Evolutionary conservation across 2,888 invertebrate genomes (phyloP).

Genomic region (Chydorus sphaericus): DNA sequence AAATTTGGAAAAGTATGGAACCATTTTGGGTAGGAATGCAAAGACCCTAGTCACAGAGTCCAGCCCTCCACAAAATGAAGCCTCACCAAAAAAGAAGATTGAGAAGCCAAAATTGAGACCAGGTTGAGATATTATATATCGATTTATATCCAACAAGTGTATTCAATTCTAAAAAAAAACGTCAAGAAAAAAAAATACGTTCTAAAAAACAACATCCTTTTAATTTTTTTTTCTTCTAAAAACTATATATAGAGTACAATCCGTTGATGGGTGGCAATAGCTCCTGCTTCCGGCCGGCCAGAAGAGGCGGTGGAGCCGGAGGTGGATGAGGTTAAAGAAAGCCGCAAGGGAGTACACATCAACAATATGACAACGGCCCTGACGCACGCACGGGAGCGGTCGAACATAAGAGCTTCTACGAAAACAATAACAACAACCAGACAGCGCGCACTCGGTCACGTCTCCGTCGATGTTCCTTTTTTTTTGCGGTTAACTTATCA

Average conservation of each 20-base stretch:
- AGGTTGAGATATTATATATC: background rate
- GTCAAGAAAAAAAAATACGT: background rate
- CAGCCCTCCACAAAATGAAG: background rate
- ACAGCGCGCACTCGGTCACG: no score
- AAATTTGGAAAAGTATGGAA: slow-evolving; percentile 8
- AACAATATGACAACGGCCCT: background rate
- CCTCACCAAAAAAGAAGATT: slow-evolving; percentile 7
- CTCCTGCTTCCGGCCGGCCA: slow-evolving; percentile 10
- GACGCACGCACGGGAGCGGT: background rate
- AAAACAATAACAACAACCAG: no score
- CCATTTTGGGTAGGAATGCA: slow-evolving; percentile 3
- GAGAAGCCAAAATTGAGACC: slow-evolving; percentile 9
- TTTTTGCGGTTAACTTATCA: background rate
- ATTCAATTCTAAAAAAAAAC: background rate
- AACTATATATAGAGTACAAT: slow-evolving; percentile 11
- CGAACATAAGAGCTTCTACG: background rate
- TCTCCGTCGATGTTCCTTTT: no score
- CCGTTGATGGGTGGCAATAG: slow-evolving; percentile 14
- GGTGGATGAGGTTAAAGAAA: slow-evolving; percentile 16
- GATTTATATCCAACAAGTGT: background rate
- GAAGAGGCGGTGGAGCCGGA: slow-evolving; percentile 10
- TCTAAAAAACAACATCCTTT: background rate
- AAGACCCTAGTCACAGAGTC: slow-evolving; percentile 3
- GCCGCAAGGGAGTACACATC: no score
- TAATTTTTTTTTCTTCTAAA: background rate